Conservation (phyloP, 2,888 invertebrate genomes). For the Tenthredo amoena region DNA sequence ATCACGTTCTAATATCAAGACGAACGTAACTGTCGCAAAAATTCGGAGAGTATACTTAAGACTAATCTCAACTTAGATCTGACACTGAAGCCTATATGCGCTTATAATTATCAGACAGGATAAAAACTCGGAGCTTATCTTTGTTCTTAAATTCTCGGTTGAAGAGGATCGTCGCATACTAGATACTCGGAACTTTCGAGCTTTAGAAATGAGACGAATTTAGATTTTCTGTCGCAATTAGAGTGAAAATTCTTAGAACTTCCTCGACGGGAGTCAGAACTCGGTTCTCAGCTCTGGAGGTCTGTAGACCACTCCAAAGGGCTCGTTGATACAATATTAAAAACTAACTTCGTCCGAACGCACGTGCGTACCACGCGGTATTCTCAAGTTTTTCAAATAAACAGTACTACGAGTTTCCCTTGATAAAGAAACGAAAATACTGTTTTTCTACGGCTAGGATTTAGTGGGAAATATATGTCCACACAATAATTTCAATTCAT, state of each 20-base stretch:
- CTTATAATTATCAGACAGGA: not conserved
- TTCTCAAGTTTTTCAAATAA: not conserved
- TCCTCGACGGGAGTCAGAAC: slow-evolving; percentile 42
- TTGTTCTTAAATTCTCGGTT: too few species aligned
- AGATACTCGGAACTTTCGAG: not conserved
- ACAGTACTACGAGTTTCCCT: not conserved
- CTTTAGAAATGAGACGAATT: slow-evolving; percentile 3
- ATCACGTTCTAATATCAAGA: not conserved
- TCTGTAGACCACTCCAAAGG: slow-evolving; percentile 13
- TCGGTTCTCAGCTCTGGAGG: not conserved
- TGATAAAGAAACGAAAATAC: not conserved
- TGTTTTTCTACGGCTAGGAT: too few species aligned
- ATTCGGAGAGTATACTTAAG: not conserved
- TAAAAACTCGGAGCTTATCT: not conserved
- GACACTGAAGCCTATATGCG: not conserved
- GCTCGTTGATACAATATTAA: slow-evolving; percentile 1
- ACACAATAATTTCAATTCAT: not conserved
- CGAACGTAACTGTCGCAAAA: not conserved
- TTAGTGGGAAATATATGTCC: too few species aligned
- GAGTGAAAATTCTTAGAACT: slow-evolving; percentile 30
- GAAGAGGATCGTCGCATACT: not conserved
- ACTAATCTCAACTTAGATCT: not conserved
- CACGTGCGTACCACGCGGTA: slow-evolving; percentile 30
- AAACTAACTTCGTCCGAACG: not conserved
- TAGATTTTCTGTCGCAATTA: slow-evolving; percentile 17